Base-by-base conservation (phyloP, 2,113 vertebrate species). In the Grammomys surdaster region DNA sequence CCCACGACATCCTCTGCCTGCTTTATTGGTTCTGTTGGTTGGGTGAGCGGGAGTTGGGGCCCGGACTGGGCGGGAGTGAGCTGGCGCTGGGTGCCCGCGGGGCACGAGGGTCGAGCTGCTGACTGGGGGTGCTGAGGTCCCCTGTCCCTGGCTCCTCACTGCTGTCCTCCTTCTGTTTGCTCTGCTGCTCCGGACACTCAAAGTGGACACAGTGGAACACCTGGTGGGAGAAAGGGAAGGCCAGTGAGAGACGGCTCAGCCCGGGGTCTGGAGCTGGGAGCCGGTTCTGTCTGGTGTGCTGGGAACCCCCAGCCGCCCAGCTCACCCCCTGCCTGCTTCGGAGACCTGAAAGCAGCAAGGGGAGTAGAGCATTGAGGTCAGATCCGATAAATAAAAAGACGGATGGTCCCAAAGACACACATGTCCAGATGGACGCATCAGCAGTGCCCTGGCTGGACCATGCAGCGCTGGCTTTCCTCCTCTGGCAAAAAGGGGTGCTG, bases 181-280 rank as follows among this genome's bases (percentile, higher is more conserved):
- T 98, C 85, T 98, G 98, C 98, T 99, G 99, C 95, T 99, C 99
- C 0, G 99, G 99, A 97, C 99, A 99, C 97, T 99, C 99, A 56
- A 99, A 99, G 98, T 99, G 99, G 86, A 99, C 99, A 43, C 99
- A 99, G 98, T 99, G 99, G 98, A 99, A 99, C 76, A 99, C 99
- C 99, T 99, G 97, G 94, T 3, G 58, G 60, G 97, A 92, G 88
- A 60, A 94, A 7, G n/a, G 85, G 76, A 24, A 85, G 69, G 7
- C 2, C 26, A 0, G 2, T 96, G 95, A 97, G 93, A 0, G 69
- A 5, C 0, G 0, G 33, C 56, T 5, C 24, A 2, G 36, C n/a
- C 33, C 54, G 46, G 4, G 60, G 11, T 43, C 28, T 16, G 9
- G 14, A 16, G 6, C 16, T 65, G 10, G 28, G 26, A 65, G n/a